Evolutionary conservation across 2,797 vertebrate species (phyloP), one percentile per base, ranked within the genome.

Genomic region (Gymnodraco acuticeps): DNA sequence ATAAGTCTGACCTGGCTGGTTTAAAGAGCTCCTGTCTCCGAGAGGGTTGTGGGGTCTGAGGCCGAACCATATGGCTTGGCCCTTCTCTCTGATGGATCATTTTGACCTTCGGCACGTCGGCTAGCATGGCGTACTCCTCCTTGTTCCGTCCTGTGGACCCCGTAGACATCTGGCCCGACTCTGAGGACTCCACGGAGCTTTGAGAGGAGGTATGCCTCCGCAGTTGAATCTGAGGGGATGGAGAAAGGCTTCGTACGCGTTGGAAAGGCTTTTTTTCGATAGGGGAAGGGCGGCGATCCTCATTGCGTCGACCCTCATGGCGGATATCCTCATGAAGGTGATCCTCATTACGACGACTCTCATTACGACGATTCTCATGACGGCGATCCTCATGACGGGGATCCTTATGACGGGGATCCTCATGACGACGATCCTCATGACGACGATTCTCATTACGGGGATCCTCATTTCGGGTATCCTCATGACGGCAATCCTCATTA

Each of bases 81-180:
- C 61, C 70, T 6, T 96, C 94, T 55, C 85, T 92, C 80, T 95
- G 95, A 23, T 90, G 58, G 64, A 97, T 92, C 51, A 89, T 94
- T 89, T 95, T 97, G 79, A 95, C 90, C 60, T 94, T 97, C 1
- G 98, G 98, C 77, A 99, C 92, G 73, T 97, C 95, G 0, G 97
- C 98, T 91, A 99, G 84, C 63, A 92, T 33, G 0, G 94, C 94
- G 54, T 99, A 99, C 56, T 97, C 95, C 67, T 96, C 96, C 87
- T 89, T 94, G 82, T 94, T 95, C 81, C 95, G 82, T 62, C 95
- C 96, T 0, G 90, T 91, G 27, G 97, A 96, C 0, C 92, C 89
- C 3, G 46, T 81, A 0, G 90, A 93, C 16, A 86, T 66, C 17
- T 89, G 68, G 0, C 86, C 91, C 0, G 91, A 87, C 53, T 96